A percentile compares a stretch with the other conserved stretches of the same genome.
These are phyloP conservation scores for Cinclus cinclus DNA, from an alignment of 2,113 vertebrate species.

Conservation along the genomic window DNA sequence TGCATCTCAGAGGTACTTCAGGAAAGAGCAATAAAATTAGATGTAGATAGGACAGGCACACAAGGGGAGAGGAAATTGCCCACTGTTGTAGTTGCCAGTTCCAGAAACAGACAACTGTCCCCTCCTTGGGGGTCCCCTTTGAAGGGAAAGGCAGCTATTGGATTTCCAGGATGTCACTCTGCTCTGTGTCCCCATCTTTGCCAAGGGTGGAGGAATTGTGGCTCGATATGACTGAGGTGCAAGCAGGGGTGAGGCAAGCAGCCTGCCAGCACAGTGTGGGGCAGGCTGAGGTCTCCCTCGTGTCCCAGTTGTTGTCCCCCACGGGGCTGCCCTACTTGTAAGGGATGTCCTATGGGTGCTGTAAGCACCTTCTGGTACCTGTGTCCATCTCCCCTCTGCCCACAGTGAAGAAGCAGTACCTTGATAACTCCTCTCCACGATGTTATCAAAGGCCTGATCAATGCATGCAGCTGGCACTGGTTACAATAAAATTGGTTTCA, in stretches of 20 bases:
- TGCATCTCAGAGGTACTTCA: neutral
- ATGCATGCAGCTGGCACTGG: neutral
- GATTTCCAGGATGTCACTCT: neutral
- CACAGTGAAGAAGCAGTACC: neutral
- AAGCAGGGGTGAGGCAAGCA: neutral
- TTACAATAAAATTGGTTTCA: constrained; percentile 30
- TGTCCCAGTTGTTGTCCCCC: too few relatives aligned
- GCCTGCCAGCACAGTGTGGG: neutral
- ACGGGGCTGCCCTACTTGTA: accelerated
- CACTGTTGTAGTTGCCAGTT: neutral
- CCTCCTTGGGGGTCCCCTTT: neutral
- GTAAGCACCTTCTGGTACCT: neutral
- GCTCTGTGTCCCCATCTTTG: neutral
- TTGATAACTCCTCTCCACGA: neutral
- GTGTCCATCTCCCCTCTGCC: neutral
- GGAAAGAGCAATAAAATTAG: neutral
- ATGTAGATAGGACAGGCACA: neutral
- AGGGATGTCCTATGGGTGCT: neutral
- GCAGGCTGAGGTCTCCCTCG: neutral
- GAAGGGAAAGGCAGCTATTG: neutral
- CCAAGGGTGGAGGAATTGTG: neutral
- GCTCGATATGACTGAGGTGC: accelerated
- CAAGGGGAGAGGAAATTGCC: neutral
- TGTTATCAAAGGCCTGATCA: constrained; percentile 36
- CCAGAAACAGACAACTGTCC: neutral